phyloP scores from a whole-genome alignment of 2,797 vertebrate genomes.

The Oreortyx pictus region DNA sequence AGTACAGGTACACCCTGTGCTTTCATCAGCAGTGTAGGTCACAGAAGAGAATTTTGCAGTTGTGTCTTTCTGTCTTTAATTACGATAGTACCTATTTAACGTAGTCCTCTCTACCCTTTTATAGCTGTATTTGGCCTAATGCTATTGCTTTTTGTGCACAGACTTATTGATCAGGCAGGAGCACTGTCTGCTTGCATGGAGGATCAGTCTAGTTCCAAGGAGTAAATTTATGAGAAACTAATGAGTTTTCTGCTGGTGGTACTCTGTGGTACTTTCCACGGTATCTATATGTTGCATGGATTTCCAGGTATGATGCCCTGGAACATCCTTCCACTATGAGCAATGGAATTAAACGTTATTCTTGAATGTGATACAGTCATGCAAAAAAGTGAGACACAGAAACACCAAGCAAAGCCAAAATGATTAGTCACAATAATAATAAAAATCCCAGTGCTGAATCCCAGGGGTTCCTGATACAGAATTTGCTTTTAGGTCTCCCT shows the following conservation, averaged over 20 bases:
- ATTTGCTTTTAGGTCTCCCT: background rate
- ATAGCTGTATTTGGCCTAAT: background rate
- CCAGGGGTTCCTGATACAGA: background rate
- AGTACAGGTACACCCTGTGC: conserved; percentile 9
- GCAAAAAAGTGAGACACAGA: background rate
- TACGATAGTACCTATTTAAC: background rate
- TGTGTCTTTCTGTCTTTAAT: background rate
- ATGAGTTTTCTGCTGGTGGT: background rate
- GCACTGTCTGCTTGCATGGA: background rate
- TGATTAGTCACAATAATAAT: background rate
- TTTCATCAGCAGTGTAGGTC: background rate
- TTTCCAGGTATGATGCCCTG: background rate
- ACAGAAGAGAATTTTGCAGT: background rate
- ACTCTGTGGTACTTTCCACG: background rate
- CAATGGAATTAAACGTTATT: background rate
- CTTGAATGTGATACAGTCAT: background rate
- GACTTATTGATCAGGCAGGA: background rate
- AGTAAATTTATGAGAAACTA: background rate
- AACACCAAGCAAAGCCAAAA: background rate
- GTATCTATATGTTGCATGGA: background rate
- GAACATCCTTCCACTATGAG: background rate
- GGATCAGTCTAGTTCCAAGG: background rate
- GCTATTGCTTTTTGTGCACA: background rate
- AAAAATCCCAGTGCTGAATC: background rate
- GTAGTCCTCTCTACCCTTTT: background rate